Base-by-base conservation (phyloP, 1,140 invertebrate species). In the Hypsibius dujardini region DNA sequence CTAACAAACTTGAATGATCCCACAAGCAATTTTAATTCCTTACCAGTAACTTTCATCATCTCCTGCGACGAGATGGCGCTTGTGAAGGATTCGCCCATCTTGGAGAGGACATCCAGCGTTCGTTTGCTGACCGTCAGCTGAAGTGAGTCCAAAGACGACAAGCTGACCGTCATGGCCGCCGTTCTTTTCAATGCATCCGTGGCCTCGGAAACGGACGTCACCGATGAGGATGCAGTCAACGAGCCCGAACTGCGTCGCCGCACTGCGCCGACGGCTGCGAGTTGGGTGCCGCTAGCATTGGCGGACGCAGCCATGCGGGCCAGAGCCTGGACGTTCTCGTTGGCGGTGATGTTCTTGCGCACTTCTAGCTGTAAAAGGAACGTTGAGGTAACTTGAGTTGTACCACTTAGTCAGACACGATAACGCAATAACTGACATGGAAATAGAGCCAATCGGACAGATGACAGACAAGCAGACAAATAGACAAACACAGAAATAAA, bases 121-220 rank as follows among this genome's bases (percentile, higher is more conserved):
- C 89, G 90, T 81, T 94, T 95, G 1, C 90, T 94, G 15, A 97
- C 81, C 1, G 90, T 81, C 1, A 83, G 73, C 73, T 83, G 78
- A 60, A 83, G 73, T n/a, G 76, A 74, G 71, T 83, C 79, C 15
- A 72, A 75, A 1, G 82, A 81, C 2, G 74, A 75, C 1, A 84
- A 74, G 67, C 77, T 78, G 70, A 83, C 75, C 2, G 75, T 74
- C 76, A 79, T 78, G 28, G 69, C 69, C 2, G 72, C 67, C 59
- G 56, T 73, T n/a, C 71, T 28, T 42, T 72, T 72, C 28, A 56
- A 59, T 7, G 72, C 72, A 78, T 79, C 14, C 77, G 75, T 14
- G 78, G 77, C 45, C 75, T 77, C n/a, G 76, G 50, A 1, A 70
- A 46, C n/a, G 70, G 47, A 2, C 60, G 45, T 3, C 62, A 67